A percentile compares a stretch with the other conserved stretches of the same genome.
Conservation (phyloP, 2,888 invertebrate genomes). For the Xestia xanthographa region DNA sequence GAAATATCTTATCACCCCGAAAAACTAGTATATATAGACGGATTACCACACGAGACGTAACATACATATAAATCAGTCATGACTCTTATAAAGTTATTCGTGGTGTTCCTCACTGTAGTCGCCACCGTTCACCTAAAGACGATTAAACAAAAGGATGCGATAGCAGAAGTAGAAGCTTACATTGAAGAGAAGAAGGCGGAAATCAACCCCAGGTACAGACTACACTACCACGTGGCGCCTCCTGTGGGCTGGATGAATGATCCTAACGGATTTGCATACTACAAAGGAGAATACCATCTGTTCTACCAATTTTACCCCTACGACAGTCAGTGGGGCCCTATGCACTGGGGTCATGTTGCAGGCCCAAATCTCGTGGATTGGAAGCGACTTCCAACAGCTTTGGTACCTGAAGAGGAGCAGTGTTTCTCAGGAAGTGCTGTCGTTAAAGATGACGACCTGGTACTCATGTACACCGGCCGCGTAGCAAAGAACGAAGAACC, state of each 20-base stretch:
- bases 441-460: constrained; percentile 78
- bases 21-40: constrained; percentile 58
- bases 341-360: constrained; percentile 90
- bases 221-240: constrained; percentile 83
- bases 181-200: constrained; percentile 77
- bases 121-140: constrained; percentile 65
- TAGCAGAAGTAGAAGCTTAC: constrained; percentile 77
- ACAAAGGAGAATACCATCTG: constrained; percentile 87
- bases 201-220: constrained; percentile 81
- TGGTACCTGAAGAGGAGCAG: constrained; percentile 84
- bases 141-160: constrained; percentile 63
- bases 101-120: constrained; percentile 67
- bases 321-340: constrained; percentile 85
- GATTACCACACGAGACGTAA: constrained; percentile 21
- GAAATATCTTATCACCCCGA: constrained; percentile 55
- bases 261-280: constrained; percentile 90
- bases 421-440: constrained; percentile 89
- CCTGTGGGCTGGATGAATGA: constrained; percentile 91
- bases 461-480: constrained; percentile 85
- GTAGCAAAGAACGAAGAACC: constrained; percentile 73
- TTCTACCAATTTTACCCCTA: constrained; percentile 90
- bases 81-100: constrained; percentile 43
- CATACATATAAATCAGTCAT: constrained; percentile 44
- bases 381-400: constrained; percentile 86
- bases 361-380: constrained; percentile 88